Evolutionary conservation across 2,888 invertebrate genomes (phyloP).

Genomic region (Pterostichus madidus): DNA sequence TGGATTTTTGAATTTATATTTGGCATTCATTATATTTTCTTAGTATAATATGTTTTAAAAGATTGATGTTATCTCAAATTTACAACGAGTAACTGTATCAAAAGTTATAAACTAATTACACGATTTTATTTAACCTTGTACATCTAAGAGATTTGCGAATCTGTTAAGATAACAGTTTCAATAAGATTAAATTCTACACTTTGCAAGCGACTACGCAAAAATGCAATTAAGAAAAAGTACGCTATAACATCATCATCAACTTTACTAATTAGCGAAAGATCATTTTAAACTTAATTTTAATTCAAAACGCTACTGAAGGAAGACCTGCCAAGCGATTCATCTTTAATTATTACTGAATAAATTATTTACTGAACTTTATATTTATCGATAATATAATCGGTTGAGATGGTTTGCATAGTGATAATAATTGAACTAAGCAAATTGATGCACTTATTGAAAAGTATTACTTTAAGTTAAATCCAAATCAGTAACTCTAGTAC

Average conservation of each 20-base stretch:
- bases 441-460: too few relatives aligned
- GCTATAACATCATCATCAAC: constrained; percentile 18
- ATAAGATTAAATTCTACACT: constrained; percentile 37
- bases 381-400: too few relatives aligned
- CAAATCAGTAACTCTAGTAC: too few relatives aligned
- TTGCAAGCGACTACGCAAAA: constrained; percentile 3
- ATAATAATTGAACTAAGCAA: too few relatives aligned
- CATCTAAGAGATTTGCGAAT: not conserved
- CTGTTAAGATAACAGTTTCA: constrained; percentile 36
- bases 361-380: not conserved
- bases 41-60: too few relatives aligned
- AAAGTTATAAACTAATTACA: constrained; percentile 1
- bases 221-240: constrained; percentile 42
- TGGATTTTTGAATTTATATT: too few relatives aligned
- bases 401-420: too few relatives aligned
- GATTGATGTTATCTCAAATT: too few relatives aligned
- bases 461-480: too few relatives aligned
- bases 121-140: constrained; percentile 8
- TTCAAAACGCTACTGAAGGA: not conserved
- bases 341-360: constrained; percentile 17
- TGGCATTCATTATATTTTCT: too few relatives aligned
- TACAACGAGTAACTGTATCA: too few relatives aligned
- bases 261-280: constrained; percentile 36
- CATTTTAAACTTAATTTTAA: constrained; percentile 41
- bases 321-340: not conserved